A percentile compares a stretch with the other conserved stretches of the same genome.
phyloP scores from a whole-genome alignment of 2,113 vertebrate species.

The Ophthalmolycus amberensis region DNA sequence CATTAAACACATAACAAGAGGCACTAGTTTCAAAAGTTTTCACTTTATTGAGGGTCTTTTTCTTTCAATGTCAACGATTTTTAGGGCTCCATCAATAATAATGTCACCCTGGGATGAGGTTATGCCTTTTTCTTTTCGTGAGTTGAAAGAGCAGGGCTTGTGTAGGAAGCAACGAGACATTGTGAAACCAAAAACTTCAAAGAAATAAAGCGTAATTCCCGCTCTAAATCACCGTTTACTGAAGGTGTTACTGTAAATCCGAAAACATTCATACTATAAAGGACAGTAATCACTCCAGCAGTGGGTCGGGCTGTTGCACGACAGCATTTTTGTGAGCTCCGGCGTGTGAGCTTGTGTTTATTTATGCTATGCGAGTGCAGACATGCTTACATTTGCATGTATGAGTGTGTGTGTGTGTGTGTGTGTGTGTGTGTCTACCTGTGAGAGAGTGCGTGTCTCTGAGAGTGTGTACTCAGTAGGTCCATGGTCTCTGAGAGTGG shows the following conservation, averaged over 20 bases:
- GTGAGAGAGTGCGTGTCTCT: slow-evolving; percentile 28
- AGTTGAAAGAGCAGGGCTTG: background rate
- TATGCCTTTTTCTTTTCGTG: slow-evolving; percentile 1
- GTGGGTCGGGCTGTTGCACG: slow-evolving; percentile 1
- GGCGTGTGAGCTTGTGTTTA: slow-evolving; percentile 42
- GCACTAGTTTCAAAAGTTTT: background rate
- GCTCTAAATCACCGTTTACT: background rate
- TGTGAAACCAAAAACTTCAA: slow-evolving; percentile 4
- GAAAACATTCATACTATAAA: slow-evolving; percentile 8
- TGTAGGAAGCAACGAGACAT: slow-evolving; percentile 2
- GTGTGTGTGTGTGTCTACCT: slow-evolving; percentile 32
- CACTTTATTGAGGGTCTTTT: background rate
- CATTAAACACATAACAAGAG: background rate
- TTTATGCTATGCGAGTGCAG: slow-evolving; percentile 30
- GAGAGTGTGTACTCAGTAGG: slow-evolving; percentile 58
- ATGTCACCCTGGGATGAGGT: background rate
- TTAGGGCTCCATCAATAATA: background rate
- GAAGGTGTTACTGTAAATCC: slow-evolving; percentile 2
- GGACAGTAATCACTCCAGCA: slow-evolving; percentile 12
- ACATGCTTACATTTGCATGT: slow-evolving; percentile 48
- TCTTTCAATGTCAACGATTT: background rate
- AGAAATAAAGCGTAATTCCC: background rate
- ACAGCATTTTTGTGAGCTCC: slow-evolving; percentile 44
- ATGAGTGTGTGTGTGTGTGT: slow-evolving; percentile 4
- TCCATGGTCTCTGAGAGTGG: slow-evolving; percentile 56